Evolutionary conservation across 2,888 invertebrate genomes (phyloP), one percentile per base, ranked within the genome.

Genomic region (Malacosoma neustria): DNA sequence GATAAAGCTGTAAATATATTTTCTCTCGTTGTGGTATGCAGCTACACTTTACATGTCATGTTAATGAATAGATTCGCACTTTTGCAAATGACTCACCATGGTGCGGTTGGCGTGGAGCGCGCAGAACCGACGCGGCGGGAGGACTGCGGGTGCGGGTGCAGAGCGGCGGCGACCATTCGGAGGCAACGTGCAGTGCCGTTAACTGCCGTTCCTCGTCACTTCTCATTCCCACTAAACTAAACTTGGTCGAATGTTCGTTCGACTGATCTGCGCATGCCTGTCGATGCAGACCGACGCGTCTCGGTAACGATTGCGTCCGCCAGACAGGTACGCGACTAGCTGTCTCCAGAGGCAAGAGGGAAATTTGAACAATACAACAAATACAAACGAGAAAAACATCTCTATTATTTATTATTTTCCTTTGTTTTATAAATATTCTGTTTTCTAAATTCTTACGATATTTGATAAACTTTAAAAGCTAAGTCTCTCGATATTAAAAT

Each of bases 11-110:
- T 14, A 43, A 37, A 33, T 44, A 35, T 29, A 29, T 22, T 47
- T 48, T 47, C 51, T 51, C 67, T 60, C 62, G 59, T 56, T 61
- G 61, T 53, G 45, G 51, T 57, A 53, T 57, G 52, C 45, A 49
- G 55, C 41, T 51, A 55, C 49, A 51, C 52, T 52, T 54, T 60
- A 69, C 68, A 72, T 70, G 68, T 68, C 63, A 63, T 60, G 59
- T 54, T 63, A 73, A 70, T 69, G 70, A 71, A 74, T 77, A 72
- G 77, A 72, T 81, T 80, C 67, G 75, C 77, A 75, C 69, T 71
- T 63, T 61, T 61, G 66, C 50, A 67, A n/a, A 66, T 84, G 84
- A 85, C 85, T 85, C 85, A 85, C 85, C 85, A 85, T 85, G 76
- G 65, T 82, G 81, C 76, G 76, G 79, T 68, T 72, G 64, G 65